Conservation (phyloP, 2,797 vertebrate genomes). For the Megalops cyprinoides region DNA sequence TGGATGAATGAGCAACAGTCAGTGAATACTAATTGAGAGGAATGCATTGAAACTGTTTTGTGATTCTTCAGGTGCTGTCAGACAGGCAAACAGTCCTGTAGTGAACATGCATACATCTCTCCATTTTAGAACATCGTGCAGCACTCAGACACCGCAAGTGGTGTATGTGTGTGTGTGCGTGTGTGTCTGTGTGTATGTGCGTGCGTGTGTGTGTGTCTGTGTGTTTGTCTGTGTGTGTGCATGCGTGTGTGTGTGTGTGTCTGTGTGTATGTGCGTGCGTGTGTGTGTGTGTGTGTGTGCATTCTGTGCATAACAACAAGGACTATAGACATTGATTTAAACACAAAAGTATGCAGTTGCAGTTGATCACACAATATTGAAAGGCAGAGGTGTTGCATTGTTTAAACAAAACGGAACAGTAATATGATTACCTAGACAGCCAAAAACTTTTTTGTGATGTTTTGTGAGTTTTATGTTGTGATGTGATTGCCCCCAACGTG, state of each 20-base stretch:
- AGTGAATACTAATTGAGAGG: slow-evolving; percentile 41
- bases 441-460: not conserved
- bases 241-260: not conserved
- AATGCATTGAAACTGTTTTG: slow-evolving; percentile 12
- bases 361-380: slow-evolving; percentile 9
- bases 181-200: not conserved
- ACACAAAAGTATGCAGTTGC: not conserved
- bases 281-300: not conserved
- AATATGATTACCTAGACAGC: too few relatives aligned
- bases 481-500: too few relatives aligned
- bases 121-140: not conserved
- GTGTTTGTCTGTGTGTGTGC: not conserved
- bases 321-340: too few relatives aligned
- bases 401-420: too few relatives aligned
- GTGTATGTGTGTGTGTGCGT: not conserved
- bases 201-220: not conserved
- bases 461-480: too few relatives aligned
- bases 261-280: slow-evolving; percentile 20
- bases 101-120: not conserved
- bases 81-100: not conserved
- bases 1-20: slow-evolving; percentile 40
- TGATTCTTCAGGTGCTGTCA: not conserved
- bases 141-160: slow-evolving; percentile 7
- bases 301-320: not conserved
- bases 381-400: too few relatives aligned